These are phyloP conservation scores for Formica aserva DNA, from an alignment of 2,888 invertebrate species.

Conservation along the genomic window DNA sequence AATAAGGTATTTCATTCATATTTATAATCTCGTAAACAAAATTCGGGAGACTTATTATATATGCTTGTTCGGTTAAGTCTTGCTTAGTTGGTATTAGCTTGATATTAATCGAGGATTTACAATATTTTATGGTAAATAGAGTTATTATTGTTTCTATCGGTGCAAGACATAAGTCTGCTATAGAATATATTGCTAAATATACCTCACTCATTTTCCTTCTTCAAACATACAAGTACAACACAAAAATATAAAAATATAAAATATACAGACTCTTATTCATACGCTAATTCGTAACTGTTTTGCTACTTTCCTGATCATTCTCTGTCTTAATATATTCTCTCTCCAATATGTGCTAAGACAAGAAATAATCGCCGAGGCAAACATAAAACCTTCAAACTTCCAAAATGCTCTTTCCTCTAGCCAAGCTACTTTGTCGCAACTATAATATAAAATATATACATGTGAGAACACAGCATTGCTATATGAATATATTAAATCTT, in stretches of 20 bases:
- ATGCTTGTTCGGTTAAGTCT: slow-evolving; percentile 73
- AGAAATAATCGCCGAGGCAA: slow-evolving; percentile 89
- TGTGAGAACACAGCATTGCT: not conserved
- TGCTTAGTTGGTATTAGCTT: slow-evolving; percentile 83
- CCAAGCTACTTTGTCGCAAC: slow-evolving; percentile 95
- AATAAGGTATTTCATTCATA: slow-evolving; percentile 84
- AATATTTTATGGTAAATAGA: slow-evolving; percentile 88
- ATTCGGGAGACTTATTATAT: slow-evolving; percentile 82
- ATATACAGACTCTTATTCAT: slow-evolving; percentile 41
- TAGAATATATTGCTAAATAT: slow-evolving; percentile 81
- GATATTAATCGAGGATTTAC: slow-evolving; percentile 86
- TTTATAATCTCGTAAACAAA: slow-evolving; percentile 83
- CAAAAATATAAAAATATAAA: slow-evolving; percentile 25
- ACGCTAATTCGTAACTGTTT: slow-evolving; percentile 82
- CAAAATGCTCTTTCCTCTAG: slow-evolving; percentile 94
- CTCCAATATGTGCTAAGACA: slow-evolving; percentile 83
- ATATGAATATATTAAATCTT: not conserved
- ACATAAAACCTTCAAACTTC: slow-evolving; percentile 92
- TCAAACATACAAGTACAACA: not conserved
- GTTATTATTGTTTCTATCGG: slow-evolving; percentile 89
- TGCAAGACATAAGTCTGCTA: slow-evolving; percentile 79
- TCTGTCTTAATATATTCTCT: slow-evolving; percentile 82
- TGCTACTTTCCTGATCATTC: slow-evolving; percentile 83
- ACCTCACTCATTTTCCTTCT: slow-evolving; percentile 77
- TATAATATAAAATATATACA: slow-evolving; percentile 84